These are phyloP conservation scores for Dendronephthya gigantea DNA, from an alignment of 64 coral and sea anemone species.

Conservation along the genomic window DNA sequence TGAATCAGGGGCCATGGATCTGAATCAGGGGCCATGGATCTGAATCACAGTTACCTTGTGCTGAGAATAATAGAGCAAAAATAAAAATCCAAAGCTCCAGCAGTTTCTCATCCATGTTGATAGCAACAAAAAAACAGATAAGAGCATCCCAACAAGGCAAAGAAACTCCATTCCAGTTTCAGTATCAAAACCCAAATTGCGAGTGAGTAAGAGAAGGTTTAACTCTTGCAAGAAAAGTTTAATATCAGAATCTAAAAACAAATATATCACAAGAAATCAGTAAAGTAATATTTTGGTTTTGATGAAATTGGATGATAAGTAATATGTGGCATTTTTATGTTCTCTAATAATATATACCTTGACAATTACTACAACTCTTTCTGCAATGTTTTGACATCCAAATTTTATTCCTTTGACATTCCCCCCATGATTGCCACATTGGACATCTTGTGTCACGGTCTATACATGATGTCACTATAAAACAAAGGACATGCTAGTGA, in stretches of 20 bases:
- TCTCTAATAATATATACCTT: constrained; percentile 13
- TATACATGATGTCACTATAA: constrained; percentile 61
- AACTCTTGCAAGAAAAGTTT: constrained; percentile 39
- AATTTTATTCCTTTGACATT: constrained; percentile 46
- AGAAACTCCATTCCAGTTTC: constrained; percentile 76
- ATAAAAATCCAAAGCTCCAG: constrained; percentile 47
- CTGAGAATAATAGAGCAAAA: constrained; percentile 79
- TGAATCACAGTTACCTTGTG: constrained; percentile 55
- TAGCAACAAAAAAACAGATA: constrained; percentile 58
- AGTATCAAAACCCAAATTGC: constrained; percentile 63
- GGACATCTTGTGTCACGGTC: constrained; percentile 51
- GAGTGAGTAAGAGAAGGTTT: constrained; percentile 67
- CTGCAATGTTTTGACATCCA: constrained; percentile 82
- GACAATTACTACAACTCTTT: constrained; percentile 69
- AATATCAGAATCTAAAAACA: constrained; percentile 50
- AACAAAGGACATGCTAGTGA: not conserved
- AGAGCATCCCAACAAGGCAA: constrained; percentile 44
- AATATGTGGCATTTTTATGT: too few species aligned
- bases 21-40: too few species aligned
- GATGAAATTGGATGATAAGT: too few species aligned
- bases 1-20: too few species aligned
- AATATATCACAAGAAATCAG: too few species aligned
- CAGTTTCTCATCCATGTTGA: constrained; percentile 68
- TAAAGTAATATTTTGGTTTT: too few species aligned
- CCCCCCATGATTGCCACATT: constrained; percentile 50